Evolutionary conservation across 2,113 vertebrate genomes (phyloP).

Genomic region (Pyrgilauda ruficollis): DNA sequence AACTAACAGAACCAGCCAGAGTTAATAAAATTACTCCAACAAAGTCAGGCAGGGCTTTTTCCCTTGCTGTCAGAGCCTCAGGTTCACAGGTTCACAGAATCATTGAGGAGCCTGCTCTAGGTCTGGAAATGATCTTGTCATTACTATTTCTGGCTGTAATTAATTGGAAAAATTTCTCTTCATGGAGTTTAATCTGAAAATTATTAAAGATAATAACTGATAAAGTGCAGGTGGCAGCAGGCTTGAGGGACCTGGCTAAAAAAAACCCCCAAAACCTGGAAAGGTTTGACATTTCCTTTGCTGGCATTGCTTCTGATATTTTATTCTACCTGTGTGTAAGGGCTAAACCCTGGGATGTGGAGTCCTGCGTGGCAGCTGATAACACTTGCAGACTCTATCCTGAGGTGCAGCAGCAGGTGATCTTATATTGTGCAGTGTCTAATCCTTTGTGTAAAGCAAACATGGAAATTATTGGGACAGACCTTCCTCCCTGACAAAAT

Average conservation of each 20-base stretch:
- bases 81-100: not conserved
- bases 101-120: not conserved
- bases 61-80: conserved; percentile 33
- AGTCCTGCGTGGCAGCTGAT: not conserved
- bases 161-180: conserved; percentile 23
- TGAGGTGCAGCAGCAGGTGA: not conserved
- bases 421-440: not conserved
- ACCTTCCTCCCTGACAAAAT: not conserved
- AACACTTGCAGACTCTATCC: not conserved
- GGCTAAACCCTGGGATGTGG: not conserved
- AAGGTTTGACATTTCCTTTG: not conserved
- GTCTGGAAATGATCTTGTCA: not conserved
- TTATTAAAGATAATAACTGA: conserved; percentile 7
- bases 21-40: conserved; percentile 69
- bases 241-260: not conserved
- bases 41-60: conserved; percentile 37
- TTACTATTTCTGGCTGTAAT: conserved; percentile 41
- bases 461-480: not conserved
- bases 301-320: not conserved
- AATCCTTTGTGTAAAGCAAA: not conserved
- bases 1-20: conserved; percentile 53
- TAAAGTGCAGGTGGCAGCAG: not conserved
- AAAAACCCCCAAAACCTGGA: not conserved
- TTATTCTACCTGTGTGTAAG: not conserved
- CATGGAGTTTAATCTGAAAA: conserved; percentile 20